Conservation (phyloP, 2,113 vertebrate species). For the Tringa solitaria region DNA sequence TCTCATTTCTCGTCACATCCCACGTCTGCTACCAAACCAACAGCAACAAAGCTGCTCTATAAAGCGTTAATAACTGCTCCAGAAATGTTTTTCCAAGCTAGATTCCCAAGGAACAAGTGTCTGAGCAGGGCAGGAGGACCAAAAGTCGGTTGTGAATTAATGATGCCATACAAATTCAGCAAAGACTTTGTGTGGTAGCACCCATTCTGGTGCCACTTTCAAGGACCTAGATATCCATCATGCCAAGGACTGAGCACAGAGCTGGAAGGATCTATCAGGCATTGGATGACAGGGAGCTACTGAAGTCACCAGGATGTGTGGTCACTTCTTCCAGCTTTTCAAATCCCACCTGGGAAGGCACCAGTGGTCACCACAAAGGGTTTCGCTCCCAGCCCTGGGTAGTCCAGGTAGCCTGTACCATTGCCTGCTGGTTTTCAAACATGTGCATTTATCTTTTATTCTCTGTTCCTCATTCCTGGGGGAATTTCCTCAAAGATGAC, state of each 20-base stretch:
- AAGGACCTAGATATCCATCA: neutral
- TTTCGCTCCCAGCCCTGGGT: neutral
- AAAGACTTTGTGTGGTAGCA: neutral
- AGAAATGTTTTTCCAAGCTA: neutral
- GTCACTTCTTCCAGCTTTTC: neutral
- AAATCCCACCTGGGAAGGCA: neutral
- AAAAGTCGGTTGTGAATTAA: neutral
- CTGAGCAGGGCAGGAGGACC: neutral
- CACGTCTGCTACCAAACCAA: accelerated
- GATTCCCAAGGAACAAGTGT: neutral
- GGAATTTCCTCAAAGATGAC: neutral
- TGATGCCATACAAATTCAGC: neutral
- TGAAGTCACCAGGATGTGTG: neutral
- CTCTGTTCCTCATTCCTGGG: neutral
- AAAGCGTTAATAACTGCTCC: neutral
- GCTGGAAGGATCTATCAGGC: neutral
- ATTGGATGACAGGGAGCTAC: accelerated
- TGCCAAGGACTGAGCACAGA: neutral
- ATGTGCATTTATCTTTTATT: neutral
- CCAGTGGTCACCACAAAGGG: neutral
- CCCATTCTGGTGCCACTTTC: neutral
- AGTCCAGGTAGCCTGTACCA: neutral
- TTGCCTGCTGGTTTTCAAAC: neutral
- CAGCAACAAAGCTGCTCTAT: neutral
- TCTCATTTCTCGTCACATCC: neutral